A percentile compares a stretch with the other conserved stretches of the same genome.
Conservation (phyloP, 2,888 invertebrate species). For the Spodoptera exigua region DNA sequence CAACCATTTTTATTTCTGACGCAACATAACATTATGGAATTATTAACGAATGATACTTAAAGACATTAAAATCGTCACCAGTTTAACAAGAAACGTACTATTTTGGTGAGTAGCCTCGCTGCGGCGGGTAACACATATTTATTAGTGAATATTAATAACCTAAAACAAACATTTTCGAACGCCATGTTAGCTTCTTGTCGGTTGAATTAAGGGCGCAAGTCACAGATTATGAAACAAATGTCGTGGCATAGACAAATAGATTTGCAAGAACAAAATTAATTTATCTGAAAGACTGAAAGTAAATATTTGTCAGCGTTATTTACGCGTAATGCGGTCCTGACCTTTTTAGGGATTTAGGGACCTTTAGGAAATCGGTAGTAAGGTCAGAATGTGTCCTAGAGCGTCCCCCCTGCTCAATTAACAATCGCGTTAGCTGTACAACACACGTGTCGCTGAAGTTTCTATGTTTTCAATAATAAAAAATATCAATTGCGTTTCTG, state of each 20-base stretch:
- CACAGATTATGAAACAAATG: background rate
- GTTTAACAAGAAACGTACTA: constrained; percentile 18
- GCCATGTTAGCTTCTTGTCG: constrained; percentile 13
- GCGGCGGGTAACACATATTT: constrained; percentile 2
- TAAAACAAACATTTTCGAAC: constrained; percentile 7
- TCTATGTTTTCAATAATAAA: too few relatives aligned
- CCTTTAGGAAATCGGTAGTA: constrained; percentile 17
- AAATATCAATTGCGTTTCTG: too few relatives aligned
- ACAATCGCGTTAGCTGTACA: background rate
- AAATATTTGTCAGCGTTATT: background rate
- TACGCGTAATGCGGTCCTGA: constrained; percentile 16
- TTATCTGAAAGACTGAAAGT: background rate
- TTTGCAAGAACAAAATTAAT: background rate
- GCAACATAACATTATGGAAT: background rate
- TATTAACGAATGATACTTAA: background rate
- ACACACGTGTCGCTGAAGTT: too few relatives aligned
- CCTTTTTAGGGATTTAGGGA: constrained; percentile 27
- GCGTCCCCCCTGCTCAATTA: background rate
- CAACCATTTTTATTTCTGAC: background rate
- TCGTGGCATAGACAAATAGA: background rate
- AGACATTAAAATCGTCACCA: constrained; percentile 2
- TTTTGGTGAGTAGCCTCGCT: background rate
- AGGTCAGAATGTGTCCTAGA: constrained; percentile 30
- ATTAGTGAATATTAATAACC: constrained; percentile 4
- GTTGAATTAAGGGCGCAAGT: background rate